Evolutionary conservation across 2,113 vertebrate species (phyloP), one percentile per base, ranked within the genome.

Genomic region (Motacilla tschutschensis): DNA sequence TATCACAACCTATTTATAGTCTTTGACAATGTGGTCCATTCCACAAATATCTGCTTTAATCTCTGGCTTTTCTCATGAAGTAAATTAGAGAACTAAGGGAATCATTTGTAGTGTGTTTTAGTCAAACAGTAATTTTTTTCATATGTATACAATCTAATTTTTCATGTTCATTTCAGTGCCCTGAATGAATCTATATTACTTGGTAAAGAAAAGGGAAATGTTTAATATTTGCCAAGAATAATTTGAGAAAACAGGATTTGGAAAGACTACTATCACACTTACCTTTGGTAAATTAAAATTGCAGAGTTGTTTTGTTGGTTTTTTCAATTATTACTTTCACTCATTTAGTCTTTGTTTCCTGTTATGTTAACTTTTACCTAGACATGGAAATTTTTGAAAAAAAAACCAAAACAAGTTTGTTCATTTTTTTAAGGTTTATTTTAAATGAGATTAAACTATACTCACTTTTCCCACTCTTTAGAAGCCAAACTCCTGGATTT

Each of bases 361-460:
- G 7, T 8, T 63, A 14, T 74, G 11, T 14, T 69, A 35, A 17
- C 5, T 85, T 79, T 25, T 54, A 70, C 12, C 17, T 55, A 40
- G 18, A 54, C 38, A 53, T 28, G 41, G 29, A 77, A 55, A 38
- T 74, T 29, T 38, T 19, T 4, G 2, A 19, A 58, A 69, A 43
- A 38, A 24, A 26, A 29, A 10, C 0, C 1, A n/a, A 53, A 19
- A 24, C 1, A 40, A 53, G 2, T 3, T 10, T 43, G 9, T 26
- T 58, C 20, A 6, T 10, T 54, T 43, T 55, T 58, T 29, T 12
- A 36, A 47, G 11, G 6, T 46, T 85, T 43, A 17, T 66, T 83
- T 80, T 55, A 17, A 55, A 3, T 51, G 7, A 63, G 24, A 47
- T 55, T 76, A 79, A 84, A 41, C 2, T 22, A 24, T 35, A 58